Conservation (phyloP, 2,797 vertebrate species). For the Setipinna tenuifilis region DNA sequence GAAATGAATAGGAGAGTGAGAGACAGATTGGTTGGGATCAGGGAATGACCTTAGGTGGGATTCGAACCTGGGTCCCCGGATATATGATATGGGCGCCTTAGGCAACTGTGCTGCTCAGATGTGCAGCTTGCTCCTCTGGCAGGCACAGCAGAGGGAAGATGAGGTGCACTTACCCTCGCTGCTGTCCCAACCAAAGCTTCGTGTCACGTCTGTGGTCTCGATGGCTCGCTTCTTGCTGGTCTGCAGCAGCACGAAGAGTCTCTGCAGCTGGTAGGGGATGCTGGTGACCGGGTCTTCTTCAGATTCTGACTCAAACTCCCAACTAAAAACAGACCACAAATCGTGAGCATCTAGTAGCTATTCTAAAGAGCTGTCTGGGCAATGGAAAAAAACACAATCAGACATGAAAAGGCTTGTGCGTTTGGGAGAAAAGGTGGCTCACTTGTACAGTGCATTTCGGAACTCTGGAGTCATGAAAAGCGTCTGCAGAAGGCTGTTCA, state of each 20-base stretch:
- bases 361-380: too few species aligned
- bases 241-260: constrained; percentile 95
- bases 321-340: constrained; percentile 71
- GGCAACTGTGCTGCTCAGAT: too few species aligned
- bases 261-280: constrained; percentile 96
- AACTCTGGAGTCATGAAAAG: constrained; percentile 99
- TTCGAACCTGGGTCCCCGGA: too few species aligned
- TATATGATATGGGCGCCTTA: too few species aligned
- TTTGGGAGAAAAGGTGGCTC: constrained; percentile 60
- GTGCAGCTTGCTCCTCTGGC: too few species aligned
- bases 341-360: not conserved
- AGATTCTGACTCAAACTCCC: constrained; percentile 93
- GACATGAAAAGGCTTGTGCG: not conserved
- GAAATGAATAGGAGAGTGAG: too few species aligned
- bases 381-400: not conserved
- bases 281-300: constrained; percentile 97
- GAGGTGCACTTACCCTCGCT: constrained; percentile 84
- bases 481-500: constrained; percentile 98
- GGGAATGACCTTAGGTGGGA: too few species aligned
- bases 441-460: constrained; percentile 99
- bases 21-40: too few species aligned
- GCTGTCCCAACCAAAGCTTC: constrained; percentile 99
- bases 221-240: constrained; percentile 98
- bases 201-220: constrained; percentile 96
- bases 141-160: too few species aligned